Evolutionary conservation across 1,140 invertebrate genomes (phyloP).

Genomic region (Lepidurus arcticus): DNA sequence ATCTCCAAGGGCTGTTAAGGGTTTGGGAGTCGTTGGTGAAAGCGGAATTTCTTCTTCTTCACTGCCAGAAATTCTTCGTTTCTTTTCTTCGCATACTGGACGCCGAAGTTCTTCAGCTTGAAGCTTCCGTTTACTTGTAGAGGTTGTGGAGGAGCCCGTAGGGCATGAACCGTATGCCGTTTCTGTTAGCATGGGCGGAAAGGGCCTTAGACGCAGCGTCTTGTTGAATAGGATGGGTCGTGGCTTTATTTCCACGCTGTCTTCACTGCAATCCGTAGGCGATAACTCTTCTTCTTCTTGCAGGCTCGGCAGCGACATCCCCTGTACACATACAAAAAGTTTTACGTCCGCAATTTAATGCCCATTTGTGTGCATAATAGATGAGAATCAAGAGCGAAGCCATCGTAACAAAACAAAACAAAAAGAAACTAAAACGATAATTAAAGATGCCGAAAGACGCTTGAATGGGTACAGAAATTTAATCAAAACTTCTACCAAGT

Average conservation of each 20-base stretch:
- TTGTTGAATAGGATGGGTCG: constrained; percentile 51
- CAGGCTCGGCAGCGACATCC: constrained; percentile 8
- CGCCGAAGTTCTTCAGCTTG: constrained; percentile 39
- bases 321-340: background rate
- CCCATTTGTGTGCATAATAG: too few relatives aligned
- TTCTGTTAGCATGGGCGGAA: constrained; percentile 39
- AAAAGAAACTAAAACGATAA: too few relatives aligned
- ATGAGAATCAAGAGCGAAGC: too few relatives aligned
- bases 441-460: too few relatives aligned
- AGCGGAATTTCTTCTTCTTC: constrained; percentile 37
- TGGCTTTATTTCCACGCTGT: constrained; percentile 63
- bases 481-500: too few relatives aligned
- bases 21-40: constrained; percentile 39
- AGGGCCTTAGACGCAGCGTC: constrained; percentile 34
- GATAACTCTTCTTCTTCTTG: constrained; percentile 53
- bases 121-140: background rate
- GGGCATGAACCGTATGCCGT: background rate
- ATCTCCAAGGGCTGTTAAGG: constrained; percentile 31
- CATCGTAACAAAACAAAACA: too few relatives aligned
- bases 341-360: too few relatives aligned
- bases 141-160: background rate
- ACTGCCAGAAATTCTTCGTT: constrained; percentile 38
- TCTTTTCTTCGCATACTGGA: constrained; percentile 33
- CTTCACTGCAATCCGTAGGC: constrained; percentile 60
- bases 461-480: too few relatives aligned